Evolutionary conservation across 1,140 invertebrate species (phyloP), one percentile per base, ranked within the genome.

Genomic region (Melitaea cinxia): DNA sequence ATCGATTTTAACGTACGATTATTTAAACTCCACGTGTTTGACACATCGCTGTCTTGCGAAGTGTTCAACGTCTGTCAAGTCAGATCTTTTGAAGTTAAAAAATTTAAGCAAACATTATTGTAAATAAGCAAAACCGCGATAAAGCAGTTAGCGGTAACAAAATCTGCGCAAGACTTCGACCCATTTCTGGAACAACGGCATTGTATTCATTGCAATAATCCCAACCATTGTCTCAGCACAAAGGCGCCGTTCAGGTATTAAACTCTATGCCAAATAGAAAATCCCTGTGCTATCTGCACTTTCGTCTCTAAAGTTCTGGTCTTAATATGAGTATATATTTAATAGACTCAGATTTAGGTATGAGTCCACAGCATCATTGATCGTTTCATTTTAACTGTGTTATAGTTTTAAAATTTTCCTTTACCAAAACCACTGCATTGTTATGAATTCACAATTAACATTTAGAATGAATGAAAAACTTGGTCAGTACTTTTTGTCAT

Each of bases 221-320:
- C 42, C 42, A 45, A 45, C 42, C 19, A 45, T 45, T 45, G 42
- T 39, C 37, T 39, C n/a, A 39, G 37, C 37, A 39, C 37, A 39
- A 39, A 39, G 37, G 37, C 37, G 14, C 37, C 37, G 37, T 39
- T 39, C 37, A 39, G 37, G 37, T 39, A 39, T 56, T 56, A 56
- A 56, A 35, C 54, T 45, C 54, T 21, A 37, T 21, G 14, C 35
- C 21, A 57, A 57, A 57, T 57, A 57, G 55, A 57, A 47, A 42
- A 57, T 57, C 37, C 39, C 23, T 17, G 55, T 42, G 55, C 39
- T 57, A 57, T 57, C 39, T 45, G 37, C 39, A 57, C 55, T 57
- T 57, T 57, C 47, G 37, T 57, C 55, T 45, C 37, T 26, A 45
- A 6, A 30, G 53, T 39, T 54, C 23, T 37, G 28, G 19, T 17